A percentile compares a stretch with the other conserved stretches of the same genome.
Evolutionary conservation across 2,888 invertebrate genomes (phyloP).

Genomic region (Yponomeuta cagnagella): DNA sequence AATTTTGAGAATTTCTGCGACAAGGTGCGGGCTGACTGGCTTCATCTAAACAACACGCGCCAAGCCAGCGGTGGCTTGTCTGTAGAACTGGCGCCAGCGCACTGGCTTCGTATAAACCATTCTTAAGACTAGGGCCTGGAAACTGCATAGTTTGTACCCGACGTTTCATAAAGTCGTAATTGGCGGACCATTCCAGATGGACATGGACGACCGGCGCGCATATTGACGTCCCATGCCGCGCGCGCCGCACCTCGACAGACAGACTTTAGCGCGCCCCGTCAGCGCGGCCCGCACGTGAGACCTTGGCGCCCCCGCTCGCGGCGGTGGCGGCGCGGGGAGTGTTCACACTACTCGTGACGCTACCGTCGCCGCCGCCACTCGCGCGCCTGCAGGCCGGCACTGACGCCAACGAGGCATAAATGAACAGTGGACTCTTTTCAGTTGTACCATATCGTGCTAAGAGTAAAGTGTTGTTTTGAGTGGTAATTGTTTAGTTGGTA

Average conservation of each 20-base stretch:
- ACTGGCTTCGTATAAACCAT: too few relatives aligned
- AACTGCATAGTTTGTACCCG: not conserved
- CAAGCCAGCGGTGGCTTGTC: too few relatives aligned
- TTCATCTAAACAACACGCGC: too few relatives aligned
- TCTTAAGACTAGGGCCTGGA: too few relatives aligned
- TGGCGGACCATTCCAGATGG: slow-evolving; percentile 21
- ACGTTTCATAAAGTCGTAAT: not conserved
- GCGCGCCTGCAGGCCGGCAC: not conserved
- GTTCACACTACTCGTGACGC: too few relatives aligned
- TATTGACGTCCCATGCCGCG: slow-evolving; percentile 51
- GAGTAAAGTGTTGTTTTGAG: slow-evolving; percentile 49
- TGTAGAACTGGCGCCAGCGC: too few relatives aligned
- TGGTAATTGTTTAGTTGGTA: slow-evolving; percentile 35
- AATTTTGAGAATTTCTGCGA: too few relatives aligned
- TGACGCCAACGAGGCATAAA: slow-evolving; percentile 14
- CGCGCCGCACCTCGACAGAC: slow-evolving; percentile 22
- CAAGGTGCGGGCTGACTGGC: too few relatives aligned
- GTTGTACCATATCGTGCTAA: slow-evolving; percentile 42
- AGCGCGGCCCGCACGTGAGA: slow-evolving; percentile 13
- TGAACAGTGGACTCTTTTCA: slow-evolving; percentile 22
- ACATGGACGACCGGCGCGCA: slow-evolving; percentile 64
- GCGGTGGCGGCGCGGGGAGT: not conserved
- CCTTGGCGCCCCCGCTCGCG: not conserved
- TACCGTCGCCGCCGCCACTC: too few relatives aligned
- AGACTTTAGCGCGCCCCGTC: slow-evolving; percentile 15